phyloP scores from a whole-genome alignment of 2,888 invertebrate species.

The Sarcophaga variegata region DNA sequence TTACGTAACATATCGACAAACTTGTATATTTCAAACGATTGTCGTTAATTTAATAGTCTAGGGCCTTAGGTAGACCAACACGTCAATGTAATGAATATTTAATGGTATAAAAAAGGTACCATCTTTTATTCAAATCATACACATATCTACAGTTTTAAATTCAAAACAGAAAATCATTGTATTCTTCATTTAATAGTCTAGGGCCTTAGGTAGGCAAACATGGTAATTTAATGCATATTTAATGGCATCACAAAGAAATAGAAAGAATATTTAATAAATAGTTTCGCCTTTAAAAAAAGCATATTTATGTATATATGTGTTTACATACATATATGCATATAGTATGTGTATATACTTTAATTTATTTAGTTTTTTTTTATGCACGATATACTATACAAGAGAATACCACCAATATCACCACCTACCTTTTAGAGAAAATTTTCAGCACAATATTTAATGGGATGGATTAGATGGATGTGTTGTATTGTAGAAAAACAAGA shows the following conservation, averaged over 20 bases:
- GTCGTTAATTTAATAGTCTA: no score
- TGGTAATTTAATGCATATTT: not conserved
- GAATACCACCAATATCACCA: not conserved
- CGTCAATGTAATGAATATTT: no score
- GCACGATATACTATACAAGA: not conserved
- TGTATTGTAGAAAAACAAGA: not conserved
- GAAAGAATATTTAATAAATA: not conserved
- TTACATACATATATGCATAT: not conserved
- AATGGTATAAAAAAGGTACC: no score
- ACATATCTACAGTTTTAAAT: no score
- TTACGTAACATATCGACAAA: no score
- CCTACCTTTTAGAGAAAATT: constrained; percentile 48
- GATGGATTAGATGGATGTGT: not conserved
- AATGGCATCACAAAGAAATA: not conserved
- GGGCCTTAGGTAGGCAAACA: not conserved
- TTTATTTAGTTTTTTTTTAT: constrained; percentile 5
- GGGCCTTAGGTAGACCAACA: no score
- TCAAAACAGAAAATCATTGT: not conserved
- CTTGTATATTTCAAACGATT: no score
- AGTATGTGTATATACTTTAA: not conserved
- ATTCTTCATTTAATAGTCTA: not conserved
- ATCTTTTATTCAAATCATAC: no score
- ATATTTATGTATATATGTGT: not conserved
- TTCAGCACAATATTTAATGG: constrained; percentile 20
- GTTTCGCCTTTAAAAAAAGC: not conserved